A percentile compares a stretch with the other conserved stretches of the same genome.
Evolutionary conservation across 2,797 vertebrate species (phyloP).

Genomic region (Emys orbicularis): DNA sequence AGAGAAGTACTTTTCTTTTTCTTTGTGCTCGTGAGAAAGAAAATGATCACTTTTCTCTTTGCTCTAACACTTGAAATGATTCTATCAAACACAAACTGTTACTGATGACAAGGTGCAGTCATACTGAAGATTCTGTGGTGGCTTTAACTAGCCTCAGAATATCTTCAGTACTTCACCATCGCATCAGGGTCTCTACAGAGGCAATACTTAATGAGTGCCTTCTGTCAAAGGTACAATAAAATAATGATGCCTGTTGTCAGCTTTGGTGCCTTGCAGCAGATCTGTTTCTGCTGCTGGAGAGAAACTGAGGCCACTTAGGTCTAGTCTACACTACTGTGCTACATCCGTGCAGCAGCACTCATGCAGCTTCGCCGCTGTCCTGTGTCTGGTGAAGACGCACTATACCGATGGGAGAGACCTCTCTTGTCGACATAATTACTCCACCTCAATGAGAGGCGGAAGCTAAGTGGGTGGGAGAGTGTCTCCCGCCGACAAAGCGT

Average conservation of each 20-base stretch:
- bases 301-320: not conserved
- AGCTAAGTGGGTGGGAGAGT: too few species aligned
- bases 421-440: too few species aligned
- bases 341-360: too few species aligned
- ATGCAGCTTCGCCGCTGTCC: too few species aligned
- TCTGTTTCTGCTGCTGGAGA: not conserved
- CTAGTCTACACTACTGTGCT: too few species aligned
- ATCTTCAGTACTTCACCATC: not conserved
- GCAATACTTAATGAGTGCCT: not conserved
- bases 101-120: not conserved
- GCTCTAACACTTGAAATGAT: fast-evolving
- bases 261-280: not conserved
- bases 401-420: too few species aligned
- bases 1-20: not conserved
- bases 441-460: too few species aligned
- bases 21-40: not conserved
- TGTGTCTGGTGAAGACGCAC: too few species aligned
- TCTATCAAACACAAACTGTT: not conserved
- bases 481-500: too few species aligned
- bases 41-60: not conserved
- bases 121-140: not conserved
- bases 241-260: not conserved
- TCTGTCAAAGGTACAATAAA: not conserved
- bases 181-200: not conserved
- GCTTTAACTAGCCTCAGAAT: not conserved